phyloP scores from a whole-genome alignment of 1,140 invertebrate species.

The Protaetia brevitarsis region DNA sequence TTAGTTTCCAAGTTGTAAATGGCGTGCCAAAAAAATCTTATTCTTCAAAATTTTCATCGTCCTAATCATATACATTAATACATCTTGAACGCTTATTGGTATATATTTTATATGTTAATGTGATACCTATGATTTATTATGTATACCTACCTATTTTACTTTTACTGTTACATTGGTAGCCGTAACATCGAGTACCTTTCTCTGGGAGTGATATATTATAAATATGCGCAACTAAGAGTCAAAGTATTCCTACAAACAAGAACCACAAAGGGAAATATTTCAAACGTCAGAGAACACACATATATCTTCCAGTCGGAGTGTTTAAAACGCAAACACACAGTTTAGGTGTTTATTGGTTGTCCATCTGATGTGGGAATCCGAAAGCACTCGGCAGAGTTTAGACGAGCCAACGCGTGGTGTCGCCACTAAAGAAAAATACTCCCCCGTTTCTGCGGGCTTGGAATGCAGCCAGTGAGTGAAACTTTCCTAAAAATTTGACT shows the following conservation, averaged over 20 bases:
- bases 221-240: neutral
- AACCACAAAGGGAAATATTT: slow-evolving; percentile 17
- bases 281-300: slow-evolving; percentile 2
- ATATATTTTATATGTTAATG: no score
- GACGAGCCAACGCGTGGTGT: slow-evolving; percentile 14
- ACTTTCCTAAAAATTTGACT: slow-evolving; percentile 13
- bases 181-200: no score
- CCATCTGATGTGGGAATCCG: slow-evolving; percentile 12
- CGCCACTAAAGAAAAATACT: slow-evolving; percentile 14
- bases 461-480: neutral
- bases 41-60: no score
- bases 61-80: no score
- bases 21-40: no score
- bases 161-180: no score
- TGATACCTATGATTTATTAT: no score
- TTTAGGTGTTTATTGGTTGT: slow-evolving; percentile 15
- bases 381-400: slow-evolving; percentile 10
- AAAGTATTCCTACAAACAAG: slow-evolving; percentile 6
- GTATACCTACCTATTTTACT: no score
- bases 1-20: no score
- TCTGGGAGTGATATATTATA: neutral
- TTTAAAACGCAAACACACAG: neutral
- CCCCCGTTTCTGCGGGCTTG: slow-evolving; percentile 6
- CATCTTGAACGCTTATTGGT: no score
- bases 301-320: slow-evolving; percentile 9